Percentiles rank a stretch among this genome's conserved stretches.
These are phyloP conservation scores for Furnarius figulus DNA, from an alignment of 2,113 vertebrate genomes.

Conservation along the genomic window DNA sequence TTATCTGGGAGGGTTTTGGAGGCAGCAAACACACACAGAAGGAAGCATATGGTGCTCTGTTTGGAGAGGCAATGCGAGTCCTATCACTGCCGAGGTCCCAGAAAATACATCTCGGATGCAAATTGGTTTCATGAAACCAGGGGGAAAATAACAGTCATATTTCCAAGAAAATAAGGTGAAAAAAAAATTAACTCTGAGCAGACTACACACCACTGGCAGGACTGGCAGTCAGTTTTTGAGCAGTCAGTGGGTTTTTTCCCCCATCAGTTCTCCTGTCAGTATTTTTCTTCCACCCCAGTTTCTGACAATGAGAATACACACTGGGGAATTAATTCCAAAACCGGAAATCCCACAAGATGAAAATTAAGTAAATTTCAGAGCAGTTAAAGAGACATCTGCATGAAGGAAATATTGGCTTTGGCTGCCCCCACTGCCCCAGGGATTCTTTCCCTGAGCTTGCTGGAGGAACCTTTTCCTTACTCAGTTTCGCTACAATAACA, in stretches of 20 bases:
- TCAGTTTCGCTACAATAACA: too few species aligned
- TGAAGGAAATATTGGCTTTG: background rate
- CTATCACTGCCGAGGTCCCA: background rate
- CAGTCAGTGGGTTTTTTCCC: background rate
- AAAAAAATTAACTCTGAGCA: background rate
- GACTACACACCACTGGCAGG: background rate
- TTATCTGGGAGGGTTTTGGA: constrained; percentile 1
- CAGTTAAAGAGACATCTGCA: background rate
- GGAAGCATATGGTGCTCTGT: background rate
- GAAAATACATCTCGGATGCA: background rate
- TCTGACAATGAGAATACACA: background rate
- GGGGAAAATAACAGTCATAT: background rate
- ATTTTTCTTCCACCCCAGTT: background rate
- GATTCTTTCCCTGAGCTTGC: background rate
- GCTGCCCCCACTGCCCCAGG: background rate
- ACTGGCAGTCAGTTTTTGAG: background rate
- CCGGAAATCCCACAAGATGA: background rate
- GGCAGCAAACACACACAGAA: background rate
- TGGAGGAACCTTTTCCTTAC: background rate
- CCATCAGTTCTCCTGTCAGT: background rate
- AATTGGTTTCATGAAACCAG: background rate
- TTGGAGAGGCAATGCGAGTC: background rate
- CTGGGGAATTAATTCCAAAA: background rate
- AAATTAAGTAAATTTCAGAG: constrained; percentile 39
- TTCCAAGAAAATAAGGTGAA: background rate